Evolutionary conservation across 2,888 invertebrate species (phyloP), one percentile per base, ranked within the genome.

Genomic region (Fragum whitleyi): DNA sequence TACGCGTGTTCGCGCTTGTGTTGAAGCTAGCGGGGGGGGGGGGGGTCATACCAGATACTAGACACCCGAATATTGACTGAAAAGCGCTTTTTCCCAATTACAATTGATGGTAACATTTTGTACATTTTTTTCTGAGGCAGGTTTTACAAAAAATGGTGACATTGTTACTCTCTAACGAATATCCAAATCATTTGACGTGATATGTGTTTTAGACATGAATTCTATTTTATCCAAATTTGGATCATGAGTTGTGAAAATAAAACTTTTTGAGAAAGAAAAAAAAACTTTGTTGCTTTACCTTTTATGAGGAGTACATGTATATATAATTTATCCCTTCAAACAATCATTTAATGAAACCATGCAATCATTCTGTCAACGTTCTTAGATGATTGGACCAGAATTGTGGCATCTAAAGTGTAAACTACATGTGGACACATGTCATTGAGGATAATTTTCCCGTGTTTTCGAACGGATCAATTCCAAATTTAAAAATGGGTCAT

Each of bases 31-130:
- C 21, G 23, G 57, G 23, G 57, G 23, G 1, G 14, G 21, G 6
- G 23, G 57, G 23, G 57, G 23, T 7, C 57, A 57, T 57, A 57
- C 57, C 23, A 57, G 26, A 23, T 26, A 57, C 57, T 57, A 47
- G 47, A 47, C 47, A 3, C 47, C n/a, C 47, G 16, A 47, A 19
- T 14, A 47, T 47, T 14, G 47, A 47, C 47, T 19, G 47, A 9
- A 47, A 5, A 5, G 14, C 7, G 14, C 16, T 47, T 47, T 47
- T 47, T 19, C 47, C 5, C 47, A 47, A 9, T 47, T 16, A 9
- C 7, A 47, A n/a, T 16, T 47, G 47, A 5, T 47, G 47, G 47
- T n/a, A 16, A 47, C 7, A 9, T 5, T 19, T n/a, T 14, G 5
- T 47, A 9, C 14, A 9, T 14, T 47, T 14, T 19, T n/a, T 14